phyloP scores from a whole-genome alignment of 2,888 invertebrate genomes.

The Ypsolopha sequella region DNA sequence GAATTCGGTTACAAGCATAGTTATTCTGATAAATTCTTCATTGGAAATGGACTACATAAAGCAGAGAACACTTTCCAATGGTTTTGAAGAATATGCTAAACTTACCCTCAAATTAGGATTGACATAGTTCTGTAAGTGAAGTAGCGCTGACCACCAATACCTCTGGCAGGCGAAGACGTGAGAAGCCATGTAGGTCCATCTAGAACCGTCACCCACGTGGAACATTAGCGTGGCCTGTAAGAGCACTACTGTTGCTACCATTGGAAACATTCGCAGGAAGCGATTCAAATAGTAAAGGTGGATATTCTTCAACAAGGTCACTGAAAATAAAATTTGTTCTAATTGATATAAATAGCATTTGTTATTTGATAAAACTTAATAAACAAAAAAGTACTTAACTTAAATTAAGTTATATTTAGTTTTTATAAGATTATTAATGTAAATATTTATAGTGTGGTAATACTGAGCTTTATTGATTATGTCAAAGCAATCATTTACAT shows the following conservation, averaged over 20 bases:
- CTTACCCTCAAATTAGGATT: constrained; percentile 12
- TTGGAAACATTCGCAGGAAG: constrained; percentile 41
- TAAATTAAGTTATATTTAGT: no score
- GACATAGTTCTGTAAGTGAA: constrained; percentile 23
- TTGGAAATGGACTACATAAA: background rate
- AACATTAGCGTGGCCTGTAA: constrained; percentile 35
- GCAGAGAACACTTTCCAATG: background rate
- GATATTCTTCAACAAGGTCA: constrained; percentile 30
- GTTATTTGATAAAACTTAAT: no score
- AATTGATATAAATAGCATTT: no score
- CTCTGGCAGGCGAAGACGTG: constrained; percentile 19
- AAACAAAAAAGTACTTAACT: no score
- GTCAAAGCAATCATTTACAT: no score
- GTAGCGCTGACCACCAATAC: constrained; percentile 26
- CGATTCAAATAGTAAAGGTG: constrained; percentile 47
- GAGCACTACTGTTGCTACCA: constrained; percentile 30
- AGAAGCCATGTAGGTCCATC: constrained; percentile 14
- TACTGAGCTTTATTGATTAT: no score
- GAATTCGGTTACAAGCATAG: background rate
- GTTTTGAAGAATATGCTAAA: background rate
- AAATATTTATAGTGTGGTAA: no score
- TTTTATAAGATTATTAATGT: no score
- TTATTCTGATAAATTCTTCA: background rate
- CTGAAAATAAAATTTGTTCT: constrained; percentile 22
- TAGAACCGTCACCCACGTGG: constrained; percentile 39